A percentile compares a stretch with the other conserved stretches of the same genome.
These are phyloP conservation scores for Dexiosoma caninum DNA, from an alignment of 2,888 invertebrate genomes.

Conservation along the genomic window DNA sequence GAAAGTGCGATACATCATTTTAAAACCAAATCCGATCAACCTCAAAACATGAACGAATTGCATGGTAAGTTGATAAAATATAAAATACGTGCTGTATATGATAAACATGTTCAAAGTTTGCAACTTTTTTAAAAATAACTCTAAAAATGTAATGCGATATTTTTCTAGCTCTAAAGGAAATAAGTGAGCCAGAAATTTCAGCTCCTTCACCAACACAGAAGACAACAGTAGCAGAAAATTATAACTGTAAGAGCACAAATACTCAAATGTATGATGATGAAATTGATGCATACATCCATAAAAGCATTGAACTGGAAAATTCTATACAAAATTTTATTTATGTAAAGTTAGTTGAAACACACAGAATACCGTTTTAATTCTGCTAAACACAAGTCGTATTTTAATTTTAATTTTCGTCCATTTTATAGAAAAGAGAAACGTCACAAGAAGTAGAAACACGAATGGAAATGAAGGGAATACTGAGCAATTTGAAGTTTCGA, in stretches of 20 bases:
- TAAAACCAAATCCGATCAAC: conserved; percentile 81
- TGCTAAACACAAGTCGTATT: background rate
- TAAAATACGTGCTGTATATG: conserved; percentile 80
- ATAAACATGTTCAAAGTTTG: conserved; percentile 77
- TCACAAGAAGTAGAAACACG: background rate
- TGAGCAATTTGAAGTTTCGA: no score
- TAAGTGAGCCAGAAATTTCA: conserved; percentile 54
- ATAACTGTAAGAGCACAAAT: conserved; percentile 67
- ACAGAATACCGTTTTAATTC: background rate
- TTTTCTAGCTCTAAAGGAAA: conserved; percentile 67
- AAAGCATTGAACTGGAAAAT: conserved; percentile 86
- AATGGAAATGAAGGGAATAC: conserved; percentile 8
- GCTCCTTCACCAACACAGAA: conserved; percentile 58
- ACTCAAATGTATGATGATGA: conserved; percentile 73
- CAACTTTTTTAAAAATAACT: background rate
- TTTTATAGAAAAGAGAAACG: conserved; percentile 61
- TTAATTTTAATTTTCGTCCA: background rate
- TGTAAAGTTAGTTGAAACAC: conserved; percentile 68
- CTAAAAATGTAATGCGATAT: background rate
- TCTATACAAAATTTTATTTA: conserved; percentile 87
- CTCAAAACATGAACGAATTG: conserved; percentile 69
- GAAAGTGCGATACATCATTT: conserved; percentile 91
- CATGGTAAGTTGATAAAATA: conserved; percentile 90
- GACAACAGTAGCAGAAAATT: conserved; percentile 62
- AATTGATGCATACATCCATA: conserved; percentile 49